Percentiles rank a stretch among this genome's conserved stretches.
Conservation (phyloP, 2,797 vertebrate genomes). For the Ptychadena robeensis region DNA sequence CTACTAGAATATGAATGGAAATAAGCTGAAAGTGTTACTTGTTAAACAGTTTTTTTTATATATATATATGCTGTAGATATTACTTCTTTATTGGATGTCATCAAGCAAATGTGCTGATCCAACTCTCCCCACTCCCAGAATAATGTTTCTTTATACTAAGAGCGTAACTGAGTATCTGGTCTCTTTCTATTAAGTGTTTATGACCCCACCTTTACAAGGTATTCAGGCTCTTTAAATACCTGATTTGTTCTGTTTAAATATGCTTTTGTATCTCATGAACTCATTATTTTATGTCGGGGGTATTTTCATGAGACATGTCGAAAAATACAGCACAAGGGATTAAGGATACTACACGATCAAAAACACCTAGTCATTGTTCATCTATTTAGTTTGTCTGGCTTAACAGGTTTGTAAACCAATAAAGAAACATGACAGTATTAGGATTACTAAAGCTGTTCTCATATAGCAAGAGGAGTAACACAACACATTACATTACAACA, state of each 20-base stretch:
- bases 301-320: constrained; percentile 14
- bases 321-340: constrained; percentile 26
- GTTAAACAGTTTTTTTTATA: no score
- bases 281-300: background rate
- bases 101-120: background rate
- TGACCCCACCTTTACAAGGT: background rate
- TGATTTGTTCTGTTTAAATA: background rate
- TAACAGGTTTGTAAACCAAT: constrained; percentile 33
- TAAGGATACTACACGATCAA: constrained; percentile 14
- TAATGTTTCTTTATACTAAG: background rate
- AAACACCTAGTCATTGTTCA: constrained; percentile 28
- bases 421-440: constrained; percentile 3
- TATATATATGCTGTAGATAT: background rate
- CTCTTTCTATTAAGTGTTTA: background rate
- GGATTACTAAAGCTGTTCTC: constrained; percentile 1
- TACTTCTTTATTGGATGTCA: background rate
- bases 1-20: background rate
- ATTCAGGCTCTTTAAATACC: background rate
- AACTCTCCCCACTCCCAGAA: no score
- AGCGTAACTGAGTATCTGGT: background rate
- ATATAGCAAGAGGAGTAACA: no score
- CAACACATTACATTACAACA: no score
- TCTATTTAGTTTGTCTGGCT: constrained; percentile 19
- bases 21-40: no score
- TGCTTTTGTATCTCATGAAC: background rate